Conservation (phyloP, 1,140 invertebrate species). For the Drosophila jambulina region DNA sequence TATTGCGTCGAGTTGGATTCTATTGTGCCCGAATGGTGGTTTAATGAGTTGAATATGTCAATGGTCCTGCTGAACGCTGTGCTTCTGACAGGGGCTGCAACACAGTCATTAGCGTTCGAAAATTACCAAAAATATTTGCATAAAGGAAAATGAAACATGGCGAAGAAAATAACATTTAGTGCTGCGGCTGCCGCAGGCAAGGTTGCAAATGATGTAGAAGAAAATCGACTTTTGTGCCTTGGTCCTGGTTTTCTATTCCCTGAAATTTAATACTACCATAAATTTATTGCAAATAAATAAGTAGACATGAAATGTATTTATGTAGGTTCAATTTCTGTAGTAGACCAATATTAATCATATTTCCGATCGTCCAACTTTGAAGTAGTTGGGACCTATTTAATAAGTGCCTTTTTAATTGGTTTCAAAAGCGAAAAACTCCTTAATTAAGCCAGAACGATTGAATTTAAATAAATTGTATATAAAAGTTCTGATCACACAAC, state of each 20-base stretch:
- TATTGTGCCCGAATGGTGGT: constrained; percentile 66
- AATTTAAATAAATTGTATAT: too few species aligned
- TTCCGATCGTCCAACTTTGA: too few species aligned
- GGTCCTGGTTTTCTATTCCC: background rate
- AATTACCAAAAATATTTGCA: constrained; percentile 65
- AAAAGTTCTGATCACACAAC: too few species aligned
- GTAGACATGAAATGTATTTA: too few species aligned
- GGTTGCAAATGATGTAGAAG: constrained; percentile 8
- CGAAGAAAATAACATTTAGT: constrained; percentile 24
- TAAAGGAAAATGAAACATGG: constrained; percentile 21
- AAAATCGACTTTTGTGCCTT: background rate
- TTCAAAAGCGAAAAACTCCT: too few species aligned
- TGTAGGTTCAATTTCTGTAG: too few species aligned
- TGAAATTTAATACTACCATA: background rate
- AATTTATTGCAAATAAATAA: background rate
- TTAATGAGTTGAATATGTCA: constrained; percentile 82
- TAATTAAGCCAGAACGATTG: too few species aligned
- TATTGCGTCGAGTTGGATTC: constrained; percentile 13
- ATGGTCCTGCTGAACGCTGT: constrained; percentile 38
- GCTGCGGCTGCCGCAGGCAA: constrained; percentile 13
- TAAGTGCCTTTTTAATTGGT: too few species aligned
- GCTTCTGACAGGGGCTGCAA: constrained; percentile 37
- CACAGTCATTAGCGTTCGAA: constrained; percentile 66
- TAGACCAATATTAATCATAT: too few species aligned
- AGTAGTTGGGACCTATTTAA: too few species aligned